Conservation (phyloP, 2,888 invertebrate genomes). For the Conus canariensis region DNA sequence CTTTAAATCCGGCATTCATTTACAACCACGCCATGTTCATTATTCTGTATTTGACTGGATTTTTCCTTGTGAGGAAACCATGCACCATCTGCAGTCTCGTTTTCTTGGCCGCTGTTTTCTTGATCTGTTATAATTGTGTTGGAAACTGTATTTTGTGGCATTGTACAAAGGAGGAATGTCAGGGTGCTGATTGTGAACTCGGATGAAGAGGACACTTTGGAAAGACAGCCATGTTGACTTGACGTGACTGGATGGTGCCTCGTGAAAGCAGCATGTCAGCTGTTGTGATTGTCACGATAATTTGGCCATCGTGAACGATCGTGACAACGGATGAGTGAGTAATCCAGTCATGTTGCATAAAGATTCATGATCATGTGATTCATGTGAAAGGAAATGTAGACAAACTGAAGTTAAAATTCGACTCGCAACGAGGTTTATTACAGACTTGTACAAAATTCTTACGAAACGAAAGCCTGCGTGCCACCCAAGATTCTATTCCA, state of each 20-base stretch:
- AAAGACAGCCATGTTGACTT: background rate
- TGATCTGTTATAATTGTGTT: constrained; percentile 97
- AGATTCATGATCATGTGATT: background rate
- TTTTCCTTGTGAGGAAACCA: constrained; percentile 97
- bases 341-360: background rate
- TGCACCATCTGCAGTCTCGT: constrained; percentile 98
- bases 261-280: too few species aligned
- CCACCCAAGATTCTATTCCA: background rate
- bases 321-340: background rate
- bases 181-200: constrained; percentile 58
- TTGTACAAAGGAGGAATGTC: constrained; percentile 68
- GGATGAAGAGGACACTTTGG: constrained; percentile 2
- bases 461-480: background rate
- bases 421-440: background rate
- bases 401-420: background rate
- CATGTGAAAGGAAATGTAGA: background rate
- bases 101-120: constrained; percentile 93
- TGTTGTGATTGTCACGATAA: too few species aligned
- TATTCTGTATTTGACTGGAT: constrained; percentile 96
- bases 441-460: background rate
- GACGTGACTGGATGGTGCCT: background rate
- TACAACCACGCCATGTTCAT: constrained; percentile 97
- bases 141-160: constrained; percentile 92
- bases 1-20: constrained; percentile 95
- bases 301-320: too few species aligned